phyloP scores from a whole-genome alignment of 2,113 vertebrate species.

The Myocastor coypus region DNA sequence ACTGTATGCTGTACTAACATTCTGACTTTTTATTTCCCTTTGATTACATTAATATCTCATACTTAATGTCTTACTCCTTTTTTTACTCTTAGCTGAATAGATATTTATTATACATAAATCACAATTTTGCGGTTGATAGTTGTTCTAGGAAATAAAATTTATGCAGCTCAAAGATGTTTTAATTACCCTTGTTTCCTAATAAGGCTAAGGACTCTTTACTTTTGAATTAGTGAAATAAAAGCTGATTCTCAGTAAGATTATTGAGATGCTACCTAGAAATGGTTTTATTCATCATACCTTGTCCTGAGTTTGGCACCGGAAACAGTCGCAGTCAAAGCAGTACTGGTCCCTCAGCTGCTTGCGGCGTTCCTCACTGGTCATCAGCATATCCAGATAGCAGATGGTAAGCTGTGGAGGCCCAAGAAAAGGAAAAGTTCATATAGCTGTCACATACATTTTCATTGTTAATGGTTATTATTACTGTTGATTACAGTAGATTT shows the following conservation, averaged over 20 bases:
- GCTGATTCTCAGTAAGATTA: not conserved
- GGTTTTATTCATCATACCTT: conserved; percentile 84
- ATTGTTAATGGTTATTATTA: not conserved
- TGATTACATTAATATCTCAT: not conserved
- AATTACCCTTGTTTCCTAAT: not conserved
- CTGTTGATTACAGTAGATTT: not conserved
- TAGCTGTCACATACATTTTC: not conserved
- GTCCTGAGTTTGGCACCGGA: conserved; percentile 86
- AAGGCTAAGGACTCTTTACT: not conserved
- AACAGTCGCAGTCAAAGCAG: conserved; percentile 91
- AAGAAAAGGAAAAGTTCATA: not conserved
- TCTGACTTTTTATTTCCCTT: not conserved
- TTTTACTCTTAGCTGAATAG: not conserved
- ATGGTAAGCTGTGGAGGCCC: conserved; percentile 88
- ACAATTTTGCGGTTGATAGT: not conserved
- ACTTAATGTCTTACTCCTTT: not conserved
- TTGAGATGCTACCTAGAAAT: not conserved
- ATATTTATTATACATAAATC: not conserved
- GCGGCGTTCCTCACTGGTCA: conserved; percentile 87
- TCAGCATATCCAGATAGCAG: conserved; percentile 91
- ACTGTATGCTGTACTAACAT: not conserved
- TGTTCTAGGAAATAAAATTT: not conserved
- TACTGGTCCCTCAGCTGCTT: conserved; percentile 89
- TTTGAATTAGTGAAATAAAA: not conserved
- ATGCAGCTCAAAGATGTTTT: not conserved